Base-by-base conservation (phyloP, 1,140 invertebrate species). In the Drosophila arizonae region DNA sequence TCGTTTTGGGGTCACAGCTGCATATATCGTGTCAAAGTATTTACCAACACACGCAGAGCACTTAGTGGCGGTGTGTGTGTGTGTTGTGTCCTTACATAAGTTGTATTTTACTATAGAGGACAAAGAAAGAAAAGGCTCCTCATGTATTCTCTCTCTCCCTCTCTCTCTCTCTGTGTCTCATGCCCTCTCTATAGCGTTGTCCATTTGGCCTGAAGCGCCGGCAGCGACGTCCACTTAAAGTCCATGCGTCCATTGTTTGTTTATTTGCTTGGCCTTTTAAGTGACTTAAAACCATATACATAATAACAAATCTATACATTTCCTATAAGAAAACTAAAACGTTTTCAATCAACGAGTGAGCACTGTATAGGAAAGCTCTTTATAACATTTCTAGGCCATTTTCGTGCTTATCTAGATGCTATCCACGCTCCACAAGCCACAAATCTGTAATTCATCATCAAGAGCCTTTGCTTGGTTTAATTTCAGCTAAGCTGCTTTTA, bases 1-100 rank as follows among this genome's bases (percentile, higher is more conserved):
- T 63, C 41, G 54, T 67, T 67, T 70, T 77, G 76, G 64, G 77
- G 73, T 79, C 77, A 78, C 54, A 41, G 63, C 72, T 52, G 72
- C 66, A 71, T 39, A 72, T 73, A 82, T 79, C 62, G 69, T 76
- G 55, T 33, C 66, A 77, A 67, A 79, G 68, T 78, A 68, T 78
- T 75, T 63, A 48, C 41, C 3, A n/a, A 43, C 36, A 43, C 30
- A 52, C 48, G 36, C 26, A 43, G 21, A 50, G 75, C 80, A 69
- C 62, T 45, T 17, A 24, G 21, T 24, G 21, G 1, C 1, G 1
- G 21, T 24, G 21, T 1, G 21, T 84, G 68, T 76, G 30, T 79
- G 50, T 79, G 50, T 60, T 67, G 81, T 85, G 70, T 69, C 63
- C 68, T 85, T 85, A 85, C 78, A 86, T 85, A 85, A 85, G 61